Base-by-base conservation (phyloP, 2,888 invertebrate genomes). In the Drosophila nr. medialis region DNA sequence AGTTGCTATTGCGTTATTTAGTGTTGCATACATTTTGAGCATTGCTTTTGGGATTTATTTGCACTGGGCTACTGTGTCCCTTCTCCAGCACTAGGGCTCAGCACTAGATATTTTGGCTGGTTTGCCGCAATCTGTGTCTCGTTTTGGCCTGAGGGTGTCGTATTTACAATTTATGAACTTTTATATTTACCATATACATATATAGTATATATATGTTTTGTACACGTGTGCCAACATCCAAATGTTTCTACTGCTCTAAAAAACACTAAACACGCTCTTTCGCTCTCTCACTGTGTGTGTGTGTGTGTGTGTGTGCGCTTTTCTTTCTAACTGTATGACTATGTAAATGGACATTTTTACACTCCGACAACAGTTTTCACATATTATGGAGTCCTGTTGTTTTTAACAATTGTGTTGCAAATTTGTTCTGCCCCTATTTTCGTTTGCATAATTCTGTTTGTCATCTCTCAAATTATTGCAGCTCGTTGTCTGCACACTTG, bases 341-440 rank as follows among this genome's bases (percentile, higher is more conserved):
- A 86, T 85, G 85, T 83, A 86, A 86, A 88, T 86, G 80, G 80
- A 80, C 80, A 83, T 70, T 88, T 86, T 88, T 81, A 86, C 88
- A 83, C 83, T 82, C 80, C 72, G 81, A 81, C 77, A 86, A 88
- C 84, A 83, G 83, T 81, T 88, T 83, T 83, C 56, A 61, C 75
- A 83, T 75, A 83, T 85, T 80, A 83, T 81, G 61, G 51, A 82
- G 83, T 75, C 62, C 30, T 65, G 64, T 62, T 77, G 72, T 72
- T 10, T 45, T 74, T 61, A n/a, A n/a, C 50, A 59, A 48, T 64
- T 68, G 59, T 71, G 30, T 53, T 66, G 59, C 38, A 66, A 70
- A 80, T 74, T 78, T 83, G 66, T 67, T 73, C 53, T 72, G 64
- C 64, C 55, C 66, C 65, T 75, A 7, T 75, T 71, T 55, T 34